Evolutionary conservation across 2,888 invertebrate genomes (phyloP), one percentile per base, ranked within the genome.

Genomic region (Mythimna albipuncta): DNA sequence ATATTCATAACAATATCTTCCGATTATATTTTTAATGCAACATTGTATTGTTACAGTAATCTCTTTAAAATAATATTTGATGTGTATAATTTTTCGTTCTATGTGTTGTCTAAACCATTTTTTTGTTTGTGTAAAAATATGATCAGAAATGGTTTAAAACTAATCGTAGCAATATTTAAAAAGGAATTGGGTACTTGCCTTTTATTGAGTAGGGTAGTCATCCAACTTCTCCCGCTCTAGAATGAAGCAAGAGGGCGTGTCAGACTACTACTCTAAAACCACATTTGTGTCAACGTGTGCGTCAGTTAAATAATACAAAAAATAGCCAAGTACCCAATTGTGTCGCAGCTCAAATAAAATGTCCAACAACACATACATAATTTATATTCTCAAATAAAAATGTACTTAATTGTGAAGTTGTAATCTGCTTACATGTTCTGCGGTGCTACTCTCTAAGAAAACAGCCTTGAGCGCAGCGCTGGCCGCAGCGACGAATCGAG

Each of bases 381-480:
- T 3, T 61, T 1, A n/a, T 47, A 35, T 75, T 55, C 35, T 41
- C 6, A 19, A 57, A 64, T 50, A 7, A 57, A 47, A 63, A 41
- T 65, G 55, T 74, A 77, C 77, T 77, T 74, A 68, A 55, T 52
- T 73, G 3, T 75, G 16, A 63, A 52, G 6, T 58, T 72, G 21
- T 50, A 41, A 58, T 19, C 13, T 38, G 11, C 32, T 2, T 19
- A n/a, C 16, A 47, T 35, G 11, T 50, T 10, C 16, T 54, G n/a
- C n/a, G n/a, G n/a, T n/a, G n/a, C n/a, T n/a, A n/a, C n/a, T n/a
- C n/a, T n/a, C n/a, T n/a, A n/a, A n/a, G n/a, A n/a, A n/a, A n/a
- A n/a, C n/a, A n/a, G n/a, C n/a, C n/a, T n/a, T n/a, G n/a, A n/a
- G n/a, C n/a, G n/a, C n/a, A n/a, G n/a, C n/a, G n/a, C n/a, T n/a